Evolutionary conservation across 1,140 invertebrate genomes (phyloP).

Genomic region (Muscidifurax raptorellus): DNA sequence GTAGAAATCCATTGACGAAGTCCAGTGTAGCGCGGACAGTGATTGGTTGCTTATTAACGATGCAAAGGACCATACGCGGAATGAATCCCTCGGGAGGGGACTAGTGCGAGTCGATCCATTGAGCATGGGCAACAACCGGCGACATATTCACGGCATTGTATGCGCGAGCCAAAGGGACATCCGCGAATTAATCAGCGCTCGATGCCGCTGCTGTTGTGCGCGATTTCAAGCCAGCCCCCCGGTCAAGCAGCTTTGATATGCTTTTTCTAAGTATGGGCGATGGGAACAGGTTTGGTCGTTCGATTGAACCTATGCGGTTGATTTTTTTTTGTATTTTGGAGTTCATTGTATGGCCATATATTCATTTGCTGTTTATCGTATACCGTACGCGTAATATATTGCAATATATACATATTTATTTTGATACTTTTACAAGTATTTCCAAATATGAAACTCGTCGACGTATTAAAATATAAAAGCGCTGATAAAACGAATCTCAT

Average conservation of each 20-base stretch:
- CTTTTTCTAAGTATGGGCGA: background rate
- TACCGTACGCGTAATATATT: no score
- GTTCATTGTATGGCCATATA: no score
- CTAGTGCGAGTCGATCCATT: background rate
- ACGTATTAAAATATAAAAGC: no score
- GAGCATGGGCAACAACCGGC: background rate
- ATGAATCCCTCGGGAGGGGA: background rate
- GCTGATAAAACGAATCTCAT: no score
- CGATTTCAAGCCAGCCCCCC: background rate
- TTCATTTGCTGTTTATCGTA: no score
- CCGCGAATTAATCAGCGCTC: constrained; percentile 36
- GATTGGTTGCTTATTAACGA: constrained; percentile 52
- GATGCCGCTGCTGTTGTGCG: background rate
- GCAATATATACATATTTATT: no score
- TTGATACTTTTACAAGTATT: no score
- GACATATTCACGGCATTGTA: constrained; percentile 4
- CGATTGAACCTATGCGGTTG: background rate
- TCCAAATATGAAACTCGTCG: no score
- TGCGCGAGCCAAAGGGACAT: background rate
- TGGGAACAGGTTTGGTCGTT: background rate
- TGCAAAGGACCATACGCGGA: constrained; percentile 17
- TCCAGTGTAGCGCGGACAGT: constrained; percentile 6
- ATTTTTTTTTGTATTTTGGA: no score
- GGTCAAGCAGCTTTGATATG: background rate
- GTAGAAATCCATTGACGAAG: constrained; percentile 13